phyloP scores from a whole-genome alignment of 2,888 invertebrate genomes.

The Drosophila greeni region DNA sequence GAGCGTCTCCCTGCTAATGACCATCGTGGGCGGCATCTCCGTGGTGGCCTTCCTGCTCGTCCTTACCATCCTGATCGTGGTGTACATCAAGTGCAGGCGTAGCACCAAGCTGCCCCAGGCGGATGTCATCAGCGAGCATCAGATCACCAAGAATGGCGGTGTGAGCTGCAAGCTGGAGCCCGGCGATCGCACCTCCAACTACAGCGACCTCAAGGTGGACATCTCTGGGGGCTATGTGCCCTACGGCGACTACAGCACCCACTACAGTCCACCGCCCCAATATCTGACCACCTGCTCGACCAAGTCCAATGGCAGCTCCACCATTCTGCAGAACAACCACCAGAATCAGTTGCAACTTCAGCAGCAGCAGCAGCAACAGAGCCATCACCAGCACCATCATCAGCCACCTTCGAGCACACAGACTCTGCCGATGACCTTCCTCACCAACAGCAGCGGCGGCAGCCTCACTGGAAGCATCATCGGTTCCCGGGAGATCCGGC shows the following conservation, averaged over 20 bases:
- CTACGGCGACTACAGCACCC: constrained; percentile 92
- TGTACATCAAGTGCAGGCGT: constrained; percentile 84
- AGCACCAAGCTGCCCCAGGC: constrained; percentile 78
- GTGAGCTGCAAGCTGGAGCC: constrained; percentile 80
- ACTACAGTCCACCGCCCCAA: constrained; percentile 89
- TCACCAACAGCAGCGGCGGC: constrained; percentile 73
- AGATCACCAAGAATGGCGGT: constrained; percentile 78
- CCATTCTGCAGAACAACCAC: constrained; percentile 75
- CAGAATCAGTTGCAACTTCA: constrained; percentile 76
- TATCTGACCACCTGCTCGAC: constrained; percentile 78
- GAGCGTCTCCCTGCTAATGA: constrained; percentile 87
- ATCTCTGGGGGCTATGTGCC: constrained; percentile 85
- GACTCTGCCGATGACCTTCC: constrained; percentile 77
- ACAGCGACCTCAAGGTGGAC: constrained; percentile 94
- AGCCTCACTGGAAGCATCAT: constrained; percentile 78
- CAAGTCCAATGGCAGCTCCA: constrained; percentile 76
- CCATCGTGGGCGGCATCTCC: constrained; percentile 88
- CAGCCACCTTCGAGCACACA: constrained; percentile 52
- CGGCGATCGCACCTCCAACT: constrained; percentile 93
- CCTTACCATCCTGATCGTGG: constrained; percentile 86
- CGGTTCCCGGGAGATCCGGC: constrained; percentile 77
- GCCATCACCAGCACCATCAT: constrained; percentile 63
- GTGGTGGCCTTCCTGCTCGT: constrained; percentile 91
- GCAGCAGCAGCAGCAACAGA: constrained; percentile 71
- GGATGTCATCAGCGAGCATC: constrained; percentile 79